Conservation (phyloP, 1,140 invertebrate genomes). For the Aleiodes sp. region DNA sequence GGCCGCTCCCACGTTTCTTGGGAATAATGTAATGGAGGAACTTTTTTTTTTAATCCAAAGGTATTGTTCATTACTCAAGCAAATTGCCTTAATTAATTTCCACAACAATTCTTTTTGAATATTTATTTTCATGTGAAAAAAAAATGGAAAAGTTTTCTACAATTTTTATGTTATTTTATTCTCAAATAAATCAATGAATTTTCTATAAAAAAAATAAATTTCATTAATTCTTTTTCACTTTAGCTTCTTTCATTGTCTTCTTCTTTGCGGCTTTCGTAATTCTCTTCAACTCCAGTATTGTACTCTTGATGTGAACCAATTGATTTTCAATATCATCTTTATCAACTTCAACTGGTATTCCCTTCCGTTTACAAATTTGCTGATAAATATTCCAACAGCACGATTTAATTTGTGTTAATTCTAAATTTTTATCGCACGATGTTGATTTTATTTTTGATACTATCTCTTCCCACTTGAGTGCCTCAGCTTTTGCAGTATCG, state of each 20-base stretch:
- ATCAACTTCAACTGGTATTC: constrained; percentile 39
- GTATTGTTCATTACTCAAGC: background rate
- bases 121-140: background rate
- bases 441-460: constrained; percentile 52
- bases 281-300: constrained; percentile 53
- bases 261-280: constrained; percentile 48
- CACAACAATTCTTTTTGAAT: background rate
- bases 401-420: constrained; percentile 50
- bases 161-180: background rate
- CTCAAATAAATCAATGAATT: background rate
- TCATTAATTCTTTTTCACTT: background rate
- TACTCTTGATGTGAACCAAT: constrained; percentile 55
- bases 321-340: constrained; percentile 57
- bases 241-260: constrained; percentile 25
- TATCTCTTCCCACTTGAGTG: constrained; percentile 55
- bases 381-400: constrained; percentile 62
- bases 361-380: constrained; percentile 57
- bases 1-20: constrained; percentile 11
- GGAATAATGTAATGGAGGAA: constrained; percentile 16
- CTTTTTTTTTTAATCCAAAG: constrained; percentile 11
- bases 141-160: background rate
- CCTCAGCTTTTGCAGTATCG: constrained; percentile 44
- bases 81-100: constrained; percentile 3
- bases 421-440: constrained; percentile 47
- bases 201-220: background rate